Evolutionary conservation across 1,140 invertebrate genomes (phyloP).

Genomic region (Achroia grisella): DNA sequence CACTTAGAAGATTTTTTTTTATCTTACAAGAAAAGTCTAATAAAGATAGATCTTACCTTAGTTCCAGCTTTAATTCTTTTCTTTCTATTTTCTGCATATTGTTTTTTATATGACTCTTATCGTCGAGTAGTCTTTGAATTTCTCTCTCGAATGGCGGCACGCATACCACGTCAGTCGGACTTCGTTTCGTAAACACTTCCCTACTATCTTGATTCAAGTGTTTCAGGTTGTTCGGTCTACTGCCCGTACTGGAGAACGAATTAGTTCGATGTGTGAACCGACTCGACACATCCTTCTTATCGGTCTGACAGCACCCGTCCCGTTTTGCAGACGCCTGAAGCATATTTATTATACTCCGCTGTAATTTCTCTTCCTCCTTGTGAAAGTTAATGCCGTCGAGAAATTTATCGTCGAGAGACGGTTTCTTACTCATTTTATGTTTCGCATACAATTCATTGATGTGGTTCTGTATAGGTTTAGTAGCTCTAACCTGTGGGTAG

Average conservation of each 20-base stretch:
- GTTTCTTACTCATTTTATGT: conserved; percentile 60
- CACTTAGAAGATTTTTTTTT: too few species aligned
- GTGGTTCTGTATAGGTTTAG: conserved; percentile 44
- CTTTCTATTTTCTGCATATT: conserved; percentile 74
- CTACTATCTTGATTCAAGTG: conserved; percentile 69
- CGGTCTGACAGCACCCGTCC: conserved; percentile 78
- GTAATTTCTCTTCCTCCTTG: conserved; percentile 69
- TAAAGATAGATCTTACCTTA: conserved; percentile 32
- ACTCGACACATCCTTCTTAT: conserved; percentile 73
- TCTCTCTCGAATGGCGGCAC: conserved; percentile 81
- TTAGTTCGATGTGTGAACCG: conserved; percentile 58
- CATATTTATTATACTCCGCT: conserved; percentile 67
- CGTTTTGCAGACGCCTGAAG: conserved; percentile 73
- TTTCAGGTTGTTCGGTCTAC: conserved; percentile 64
- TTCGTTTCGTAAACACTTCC: conserved; percentile 63
- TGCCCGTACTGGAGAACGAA: conserved; percentile 66
- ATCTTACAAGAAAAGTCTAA: too few species aligned
- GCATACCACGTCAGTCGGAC: conserved; percentile 66
- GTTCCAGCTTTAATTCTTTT: conserved; percentile 72
- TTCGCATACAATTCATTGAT: conserved; percentile 57
- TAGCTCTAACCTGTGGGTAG: conserved; percentile 50
- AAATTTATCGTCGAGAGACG: conserved; percentile 59
- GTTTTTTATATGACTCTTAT: conserved; percentile 77
- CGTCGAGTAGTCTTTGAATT: conserved; percentile 82
- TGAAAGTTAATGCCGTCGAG: conserved; percentile 53